Base-by-base conservation (phyloP, 2,113 vertebrate genomes). In the Dipodomys ordii region DNA sequence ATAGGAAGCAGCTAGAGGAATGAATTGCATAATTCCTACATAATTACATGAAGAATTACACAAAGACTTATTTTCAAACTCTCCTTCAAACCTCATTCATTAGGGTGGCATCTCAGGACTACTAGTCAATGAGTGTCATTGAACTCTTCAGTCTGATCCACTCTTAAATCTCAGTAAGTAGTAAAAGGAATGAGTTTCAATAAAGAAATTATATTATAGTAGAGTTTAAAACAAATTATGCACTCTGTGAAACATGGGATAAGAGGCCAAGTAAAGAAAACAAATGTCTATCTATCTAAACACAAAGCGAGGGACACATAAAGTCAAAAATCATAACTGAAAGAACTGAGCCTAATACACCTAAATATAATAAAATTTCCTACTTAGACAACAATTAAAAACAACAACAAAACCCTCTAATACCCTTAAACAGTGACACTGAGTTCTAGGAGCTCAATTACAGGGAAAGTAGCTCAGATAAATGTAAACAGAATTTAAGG, bases 141-240 rank as follows among this genome's bases (percentile, higher is more conserved):
- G 49, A 16, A 60, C 20, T 80, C 28, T 67, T 35, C 2, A 68
- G 46, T 77, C 18, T 53, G 27, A 81, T 30, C 8, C 53, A 57
- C 53, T 57, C 53, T 16, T 13, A 57, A 57, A 57, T 57, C 74
- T n/a, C 71, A 46, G 22, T 39, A 85, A 89, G 28, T 16, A 65
- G 8, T 32, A 65, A 74, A 90, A 84, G 23, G 11, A 87, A 83
- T 39, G 49, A 78, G 1, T 81, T 78, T 83, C 13, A 85, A 92
- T 28, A 57, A 90, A 16, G 30, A 64, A 67, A 16, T 57, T 13
- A 4, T 67, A 49, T 35, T n/a, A 46, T 46, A 32, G 19, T 27
- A 82, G 18, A 90, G 77, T 72, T 88, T 87, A 60, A 65, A 87
- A 69, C 19, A 80, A 49, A 87, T 87, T 73, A 16, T 23, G 44